Evolutionary conservation across 2,797 vertebrate genomes (phyloP).

Genomic region (Myripristis murdjan): DNA sequence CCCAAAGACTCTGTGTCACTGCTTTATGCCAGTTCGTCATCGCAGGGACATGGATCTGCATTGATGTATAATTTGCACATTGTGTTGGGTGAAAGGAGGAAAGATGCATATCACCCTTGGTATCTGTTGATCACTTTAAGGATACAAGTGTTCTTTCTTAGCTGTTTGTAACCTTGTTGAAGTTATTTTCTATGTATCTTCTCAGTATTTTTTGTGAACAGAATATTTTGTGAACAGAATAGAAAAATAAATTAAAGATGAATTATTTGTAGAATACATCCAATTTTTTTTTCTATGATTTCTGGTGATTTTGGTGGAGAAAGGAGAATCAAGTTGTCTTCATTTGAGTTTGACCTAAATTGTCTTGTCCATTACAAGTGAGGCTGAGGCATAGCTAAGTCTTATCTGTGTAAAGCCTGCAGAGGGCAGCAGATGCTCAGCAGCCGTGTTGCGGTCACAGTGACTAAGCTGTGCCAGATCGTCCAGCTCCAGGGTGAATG

Average conservation of each 20-base stretch:
- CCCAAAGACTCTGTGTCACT: not conserved
- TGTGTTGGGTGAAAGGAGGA: not conserved
- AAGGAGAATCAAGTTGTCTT: not conserved
- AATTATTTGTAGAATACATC: slow-evolving; percentile 9
- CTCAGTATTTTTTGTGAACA: not conserved
- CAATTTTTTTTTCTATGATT: not conserved
- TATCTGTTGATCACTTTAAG: not conserved
- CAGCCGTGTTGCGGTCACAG: not conserved
- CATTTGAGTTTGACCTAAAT: too few species aligned
- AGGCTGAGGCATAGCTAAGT: not conserved
- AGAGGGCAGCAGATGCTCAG: slow-evolving; percentile 40
- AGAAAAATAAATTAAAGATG: slow-evolving; percentile 19
- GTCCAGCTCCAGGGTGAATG: too few species aligned
- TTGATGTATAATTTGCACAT: slow-evolving; percentile 2
- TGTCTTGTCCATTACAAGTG: not conserved
- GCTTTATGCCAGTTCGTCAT: not conserved
- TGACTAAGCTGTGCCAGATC: too few species aligned
- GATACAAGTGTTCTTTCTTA: not conserved
- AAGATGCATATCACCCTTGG: not conserved
- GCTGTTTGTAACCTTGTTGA: not conserved
- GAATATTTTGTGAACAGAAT: slow-evolving; percentile 16
- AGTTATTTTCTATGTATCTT: not conserved
- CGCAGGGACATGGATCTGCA: too few species aligned
- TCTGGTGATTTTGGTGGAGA: not conserved
- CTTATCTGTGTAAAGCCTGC: slow-evolving; percentile 28